These are phyloP conservation scores for Illadopsis cleaveri DNA, from an alignment of 2,113 vertebrate species.

Conservation along the genomic window DNA sequence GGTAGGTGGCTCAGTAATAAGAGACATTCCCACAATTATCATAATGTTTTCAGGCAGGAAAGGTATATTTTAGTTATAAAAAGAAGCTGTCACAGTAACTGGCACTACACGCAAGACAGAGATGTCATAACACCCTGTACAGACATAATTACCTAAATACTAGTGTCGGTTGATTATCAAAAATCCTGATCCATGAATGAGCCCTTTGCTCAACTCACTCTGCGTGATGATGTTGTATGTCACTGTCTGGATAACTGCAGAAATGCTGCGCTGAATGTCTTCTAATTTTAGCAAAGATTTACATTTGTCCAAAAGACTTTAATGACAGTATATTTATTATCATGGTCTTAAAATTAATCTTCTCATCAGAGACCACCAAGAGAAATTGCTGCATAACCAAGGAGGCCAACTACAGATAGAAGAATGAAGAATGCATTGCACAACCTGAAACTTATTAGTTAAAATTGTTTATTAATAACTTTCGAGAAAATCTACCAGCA, in stretches of 20 bases:
- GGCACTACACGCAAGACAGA: background rate
- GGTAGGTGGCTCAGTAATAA: background rate
- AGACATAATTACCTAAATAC: slow-evolving; percentile 29
- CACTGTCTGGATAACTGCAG: background rate
- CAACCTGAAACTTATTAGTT: background rate
- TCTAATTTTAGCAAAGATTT: slow-evolving; percentile 53
- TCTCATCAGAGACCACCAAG: background rate
- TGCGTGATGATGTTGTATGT: background rate
- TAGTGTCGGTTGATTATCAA: background rate
- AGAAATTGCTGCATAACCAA: background rate
- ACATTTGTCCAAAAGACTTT: slow-evolving; percentile 13
- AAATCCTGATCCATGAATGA: background rate
- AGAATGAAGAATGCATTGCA: background rate
- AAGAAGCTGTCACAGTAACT: background rate
- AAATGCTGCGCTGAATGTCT: background rate
- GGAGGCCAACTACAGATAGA: background rate
- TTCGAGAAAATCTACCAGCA: background rate
- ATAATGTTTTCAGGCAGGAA: background rate
- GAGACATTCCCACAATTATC: background rate
- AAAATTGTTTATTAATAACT: background rate
- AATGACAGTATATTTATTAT: background rate
- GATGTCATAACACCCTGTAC: background rate
- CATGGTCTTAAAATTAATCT: background rate
- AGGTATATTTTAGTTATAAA: slow-evolving; percentile 10
- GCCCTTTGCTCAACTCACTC: background rate